These are phyloP conservation scores for Eriocheir sinensis DNA, from an alignment of 1,140 invertebrate genomes.

Conservation along the genomic window DNA sequence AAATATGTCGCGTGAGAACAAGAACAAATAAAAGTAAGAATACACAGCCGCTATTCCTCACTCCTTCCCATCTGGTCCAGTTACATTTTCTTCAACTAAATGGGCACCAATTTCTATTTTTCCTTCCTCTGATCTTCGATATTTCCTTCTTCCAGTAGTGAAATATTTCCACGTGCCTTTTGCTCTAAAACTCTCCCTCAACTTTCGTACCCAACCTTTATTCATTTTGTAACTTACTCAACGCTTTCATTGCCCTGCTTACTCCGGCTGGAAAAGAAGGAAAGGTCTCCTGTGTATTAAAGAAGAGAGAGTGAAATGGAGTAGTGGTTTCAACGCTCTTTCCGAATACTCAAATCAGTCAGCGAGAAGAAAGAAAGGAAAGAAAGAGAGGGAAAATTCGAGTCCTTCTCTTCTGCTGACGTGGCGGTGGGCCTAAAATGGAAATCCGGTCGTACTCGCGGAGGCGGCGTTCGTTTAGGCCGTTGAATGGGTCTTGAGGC, in stretches of 20 bases:
- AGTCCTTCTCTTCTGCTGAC: neutral
- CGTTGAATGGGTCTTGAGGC: conserved; percentile 30
- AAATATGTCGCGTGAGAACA: too few relatives aligned
- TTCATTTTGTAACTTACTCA: neutral
- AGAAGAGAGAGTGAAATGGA: neutral
- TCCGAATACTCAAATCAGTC: neutral
- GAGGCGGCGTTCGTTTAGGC: conserved; percentile 20
- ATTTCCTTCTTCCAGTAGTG: neutral
- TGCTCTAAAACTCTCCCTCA: neutral
- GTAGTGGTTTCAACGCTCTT: neutral
- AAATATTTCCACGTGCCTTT: neutral
- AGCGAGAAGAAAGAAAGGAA: neutral
- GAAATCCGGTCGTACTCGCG: neutral
- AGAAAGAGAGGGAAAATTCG: neutral
- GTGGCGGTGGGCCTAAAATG: neutral
- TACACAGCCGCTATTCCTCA: neutral
- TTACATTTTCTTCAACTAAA: neutral
- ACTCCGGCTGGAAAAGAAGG: too few relatives aligned
- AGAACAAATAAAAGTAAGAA: neutral
- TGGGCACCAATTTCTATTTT: neutral
- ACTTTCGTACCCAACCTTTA: neutral
- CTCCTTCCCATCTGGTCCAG: neutral
- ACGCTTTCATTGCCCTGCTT: neutral
- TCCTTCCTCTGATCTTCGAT: neutral
- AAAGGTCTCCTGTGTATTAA: neutral